These are phyloP conservation scores for Hydropsyche betteni DNA, from an alignment of 2,888 invertebrate genomes.

Conservation along the genomic window DNA sequence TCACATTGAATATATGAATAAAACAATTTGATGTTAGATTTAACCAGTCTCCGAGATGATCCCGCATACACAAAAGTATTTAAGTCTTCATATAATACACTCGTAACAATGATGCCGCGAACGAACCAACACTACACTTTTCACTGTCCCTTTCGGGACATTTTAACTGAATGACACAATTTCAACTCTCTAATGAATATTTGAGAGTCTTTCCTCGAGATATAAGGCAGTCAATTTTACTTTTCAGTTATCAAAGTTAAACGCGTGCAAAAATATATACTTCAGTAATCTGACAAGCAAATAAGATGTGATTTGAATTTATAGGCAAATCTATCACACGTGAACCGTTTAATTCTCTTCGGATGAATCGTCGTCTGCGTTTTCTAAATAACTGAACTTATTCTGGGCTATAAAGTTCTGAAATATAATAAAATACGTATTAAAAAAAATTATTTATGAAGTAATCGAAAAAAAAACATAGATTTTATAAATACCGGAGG, in stretches of 20 bases:
- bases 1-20: constrained; percentile 30
- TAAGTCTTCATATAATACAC: constrained; percentile 15
- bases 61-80: constrained; percentile 37
- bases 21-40: not conserved
- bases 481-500: constrained; percentile 62
- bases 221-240: too few relatives aligned
- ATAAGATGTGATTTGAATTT: constrained; percentile 21
- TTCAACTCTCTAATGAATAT: too few relatives aligned
- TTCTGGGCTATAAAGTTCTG: constrained; percentile 80
- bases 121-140: too few relatives aligned
- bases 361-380: constrained; percentile 66
- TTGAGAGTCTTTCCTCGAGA: too few relatives aligned
- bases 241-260: constrained; percentile 5
- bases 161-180: too few relatives aligned
- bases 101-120: not conserved
- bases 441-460: not conserved
- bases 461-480: not conserved
- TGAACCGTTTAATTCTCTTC: constrained; percentile 34
- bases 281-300: constrained; percentile 18
- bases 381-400: constrained; percentile 78
- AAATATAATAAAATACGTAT: constrained; percentile 55
- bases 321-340: constrained; percentile 30
- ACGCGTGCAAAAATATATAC: constrained; percentile 34
- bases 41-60: constrained; percentile 36
- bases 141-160: too few relatives aligned